Percentiles rank a stretch among this genome's conserved stretches.
Conservation (phyloP, 2,888 invertebrate genomes). For the Seira ritae region DNA sequence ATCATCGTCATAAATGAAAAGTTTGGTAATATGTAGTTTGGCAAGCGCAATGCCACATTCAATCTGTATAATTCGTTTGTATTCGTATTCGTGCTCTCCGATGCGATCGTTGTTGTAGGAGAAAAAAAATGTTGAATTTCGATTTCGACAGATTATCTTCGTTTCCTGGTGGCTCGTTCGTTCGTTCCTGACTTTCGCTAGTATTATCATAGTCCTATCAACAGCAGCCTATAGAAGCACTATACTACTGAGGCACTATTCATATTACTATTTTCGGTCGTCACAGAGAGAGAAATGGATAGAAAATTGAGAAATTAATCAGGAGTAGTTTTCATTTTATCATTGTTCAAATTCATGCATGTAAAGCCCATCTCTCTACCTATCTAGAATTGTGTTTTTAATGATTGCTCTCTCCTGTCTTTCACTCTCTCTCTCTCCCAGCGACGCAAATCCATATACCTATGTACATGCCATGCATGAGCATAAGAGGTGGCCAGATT, state of each 20-base stretch:
- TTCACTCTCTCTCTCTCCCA: neutral
- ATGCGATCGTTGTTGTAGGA: no score
- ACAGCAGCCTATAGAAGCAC: no score
- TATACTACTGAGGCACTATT: no score
- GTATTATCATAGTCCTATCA: no score
- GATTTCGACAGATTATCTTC: no score
- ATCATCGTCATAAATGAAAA: constrained; percentile 16
- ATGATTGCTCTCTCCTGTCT: neutral
- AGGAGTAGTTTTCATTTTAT: constrained; percentile 50
- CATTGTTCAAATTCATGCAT: constrained; percentile 31
- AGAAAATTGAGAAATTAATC: constrained; percentile 70
- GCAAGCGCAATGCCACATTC: neutral
- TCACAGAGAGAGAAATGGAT: constrained; percentile 2
- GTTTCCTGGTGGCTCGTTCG: no score
- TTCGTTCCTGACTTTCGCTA: no score
- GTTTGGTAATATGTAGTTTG: neutral
- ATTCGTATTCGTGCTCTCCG: neutral
- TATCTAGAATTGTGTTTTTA: constrained; percentile 1
- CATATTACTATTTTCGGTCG: no score
- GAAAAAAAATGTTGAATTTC: no score
- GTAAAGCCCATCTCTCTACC: neutral
- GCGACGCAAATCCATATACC: no score
- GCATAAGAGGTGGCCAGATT: neutral
- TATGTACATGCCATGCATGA: neutral
- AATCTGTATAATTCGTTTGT: constrained; percentile 11